These are phyloP conservation scores for Bombus affinis DNA, from an alignment of 1,140 invertebrate genomes.

Conservation along the genomic window DNA sequence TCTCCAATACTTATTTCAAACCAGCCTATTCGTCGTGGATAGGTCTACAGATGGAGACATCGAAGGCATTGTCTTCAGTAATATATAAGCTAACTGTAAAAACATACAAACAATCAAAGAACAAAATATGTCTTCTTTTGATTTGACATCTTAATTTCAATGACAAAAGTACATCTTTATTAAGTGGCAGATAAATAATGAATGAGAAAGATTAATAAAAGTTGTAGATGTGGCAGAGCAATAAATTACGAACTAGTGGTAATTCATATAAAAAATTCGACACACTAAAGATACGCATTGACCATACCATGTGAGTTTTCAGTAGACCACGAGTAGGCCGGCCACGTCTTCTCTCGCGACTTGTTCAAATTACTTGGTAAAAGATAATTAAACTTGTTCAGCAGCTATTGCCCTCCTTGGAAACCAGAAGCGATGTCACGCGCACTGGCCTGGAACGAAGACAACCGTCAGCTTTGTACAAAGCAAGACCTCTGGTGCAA, in stretches of 20 bases:
- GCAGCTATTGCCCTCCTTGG: conserved; percentile 82
- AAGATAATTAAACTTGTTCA: conserved; percentile 82
- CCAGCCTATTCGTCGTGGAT: conserved; percentile 11
- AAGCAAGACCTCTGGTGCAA: conserved; percentile 77
- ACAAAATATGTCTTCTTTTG: neutral
- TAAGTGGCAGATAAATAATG: conserved; percentile 13
- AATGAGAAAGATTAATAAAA: conserved; percentile 3
- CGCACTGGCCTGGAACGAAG: conserved; percentile 68
- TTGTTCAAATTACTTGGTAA: conserved; percentile 78
- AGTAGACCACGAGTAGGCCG: conserved; percentile 81
- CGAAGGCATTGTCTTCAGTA: conserved; percentile 14
- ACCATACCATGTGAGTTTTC: conserved; percentile 81
- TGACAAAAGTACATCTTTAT: conserved; percentile 42
- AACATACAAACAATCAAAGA: neutral
- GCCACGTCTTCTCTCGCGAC: conserved; percentile 77
- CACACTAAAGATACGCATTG: conserved; percentile 75
- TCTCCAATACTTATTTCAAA: conserved; percentile 26
- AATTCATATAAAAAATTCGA: conserved; percentile 62
- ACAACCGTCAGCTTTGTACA: conserved; percentile 75
- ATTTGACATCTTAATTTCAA: neutral
- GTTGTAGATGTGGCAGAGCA: conserved; percentile 57
- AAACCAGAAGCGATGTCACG: conserved; percentile 80
- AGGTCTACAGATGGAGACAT: conserved; percentile 28
- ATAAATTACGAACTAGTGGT: conserved; percentile 74
- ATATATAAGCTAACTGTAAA: conserved; percentile 2